These are phyloP conservation scores for Forficula auricularia DNA, from an alignment of 1,140 invertebrate species.

Conservation along the genomic window DNA sequence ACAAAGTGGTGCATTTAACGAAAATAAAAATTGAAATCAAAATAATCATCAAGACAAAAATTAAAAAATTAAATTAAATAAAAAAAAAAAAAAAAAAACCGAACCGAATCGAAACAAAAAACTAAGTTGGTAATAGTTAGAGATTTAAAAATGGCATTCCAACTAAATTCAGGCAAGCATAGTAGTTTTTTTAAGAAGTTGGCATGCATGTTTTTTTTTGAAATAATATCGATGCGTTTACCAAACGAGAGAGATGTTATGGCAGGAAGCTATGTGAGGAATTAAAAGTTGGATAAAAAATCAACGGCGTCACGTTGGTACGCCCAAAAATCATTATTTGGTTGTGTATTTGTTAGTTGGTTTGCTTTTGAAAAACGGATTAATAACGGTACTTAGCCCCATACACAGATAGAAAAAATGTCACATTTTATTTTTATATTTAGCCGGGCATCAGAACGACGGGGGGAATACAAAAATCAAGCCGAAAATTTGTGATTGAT, in stretches of 20 bases:
- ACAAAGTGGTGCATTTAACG: conserved; percentile 57
- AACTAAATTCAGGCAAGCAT: conserved; percentile 30
- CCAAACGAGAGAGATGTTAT: no score
- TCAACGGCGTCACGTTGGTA: conserved; percentile 18
- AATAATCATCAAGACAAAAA: no score
- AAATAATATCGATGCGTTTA: conserved; percentile 17
- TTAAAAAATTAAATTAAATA: no score
- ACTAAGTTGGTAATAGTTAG: no score
- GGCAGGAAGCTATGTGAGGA: no score
- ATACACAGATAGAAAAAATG: conserved; percentile 51
- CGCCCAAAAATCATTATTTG: conserved; percentile 41
- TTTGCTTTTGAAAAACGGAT: conserved; percentile 12
- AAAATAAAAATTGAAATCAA: conserved; percentile 19
- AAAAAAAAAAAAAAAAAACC: no score
- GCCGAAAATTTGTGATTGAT: no score
- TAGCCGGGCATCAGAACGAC: no score
- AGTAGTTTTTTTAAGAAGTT: no score
- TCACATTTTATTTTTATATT: conserved; percentile 37
- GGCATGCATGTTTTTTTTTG: conserved; percentile 3
- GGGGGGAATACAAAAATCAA: no score
- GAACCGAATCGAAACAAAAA: no score
- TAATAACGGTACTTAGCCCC: conserved; percentile 36
- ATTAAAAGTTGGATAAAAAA: conserved; percentile 14
- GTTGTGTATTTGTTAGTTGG: conserved; percentile 19
- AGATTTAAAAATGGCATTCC: conserved; percentile 41